A percentile compares a stretch with the other conserved stretches of the same genome.
Conservation (phyloP, 2,797 vertebrate genomes). For the Steatocranus sp. region DNA sequence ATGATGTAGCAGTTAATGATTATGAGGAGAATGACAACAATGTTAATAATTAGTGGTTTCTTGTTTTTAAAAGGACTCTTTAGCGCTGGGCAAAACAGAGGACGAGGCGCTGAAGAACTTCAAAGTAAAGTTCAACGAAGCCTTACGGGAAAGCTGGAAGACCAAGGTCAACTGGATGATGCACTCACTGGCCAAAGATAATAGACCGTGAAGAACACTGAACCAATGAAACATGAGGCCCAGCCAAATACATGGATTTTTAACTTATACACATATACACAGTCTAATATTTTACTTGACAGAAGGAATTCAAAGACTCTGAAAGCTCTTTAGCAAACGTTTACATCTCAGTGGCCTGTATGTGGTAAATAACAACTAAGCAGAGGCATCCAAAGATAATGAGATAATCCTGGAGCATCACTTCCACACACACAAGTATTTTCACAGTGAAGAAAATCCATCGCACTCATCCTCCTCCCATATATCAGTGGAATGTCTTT, state of each 20-base stretch:
- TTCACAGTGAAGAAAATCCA: not conserved
- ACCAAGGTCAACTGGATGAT: constrained; percentile 99
- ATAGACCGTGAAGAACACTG: constrained; percentile 76
- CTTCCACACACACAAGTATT: not conserved
- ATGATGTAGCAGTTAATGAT: not conserved
- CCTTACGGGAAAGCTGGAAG: constrained; percentile 97
- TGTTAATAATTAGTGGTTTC: not conserved
- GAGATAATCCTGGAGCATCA: not conserved
- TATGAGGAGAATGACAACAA: not conserved
- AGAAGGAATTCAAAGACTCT: constrained; percentile 36
- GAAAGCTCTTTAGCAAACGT: constrained; percentile 36
- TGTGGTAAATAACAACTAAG: constrained; percentile 8
- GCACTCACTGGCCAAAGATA: constrained; percentile 96
- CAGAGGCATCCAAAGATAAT: constrained; percentile 21
- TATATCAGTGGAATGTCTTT: constrained; percentile 3
- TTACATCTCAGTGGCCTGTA: constrained; percentile 48
- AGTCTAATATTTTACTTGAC: constrained; percentile 19
- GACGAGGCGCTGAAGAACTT: constrained; percentile 97
- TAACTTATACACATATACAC: constrained; percentile 34
- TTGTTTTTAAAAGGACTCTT: constrained; percentile 82
- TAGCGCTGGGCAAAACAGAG: constrained; percentile 91
- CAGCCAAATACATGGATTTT: constrained; percentile 21
- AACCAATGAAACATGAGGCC: not conserved
- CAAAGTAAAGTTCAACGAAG: constrained; percentile 97
- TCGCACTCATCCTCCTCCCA: not conserved